Evolutionary conservation across 1,140 invertebrate genomes (phyloP).

Genomic region (Ptiloglossa arizonensis): DNA sequence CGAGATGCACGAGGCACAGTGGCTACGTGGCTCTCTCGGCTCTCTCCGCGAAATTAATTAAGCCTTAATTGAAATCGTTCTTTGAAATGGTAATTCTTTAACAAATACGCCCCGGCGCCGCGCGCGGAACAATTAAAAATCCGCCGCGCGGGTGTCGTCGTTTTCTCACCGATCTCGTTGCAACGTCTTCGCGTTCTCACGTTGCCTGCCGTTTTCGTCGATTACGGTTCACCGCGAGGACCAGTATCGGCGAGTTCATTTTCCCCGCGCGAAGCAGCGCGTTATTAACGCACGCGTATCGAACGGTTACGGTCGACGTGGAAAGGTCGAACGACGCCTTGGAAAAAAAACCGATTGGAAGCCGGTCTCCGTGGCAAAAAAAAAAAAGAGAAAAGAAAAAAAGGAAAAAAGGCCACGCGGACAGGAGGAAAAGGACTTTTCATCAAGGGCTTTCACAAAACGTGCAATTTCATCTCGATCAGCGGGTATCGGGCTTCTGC

Average conservation of each 20-base stretch:
- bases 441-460: conserved; percentile 15
- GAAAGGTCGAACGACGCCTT: not conserved
- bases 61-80: conserved; percentile 81
- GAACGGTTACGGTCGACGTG: conserved; percentile 6
- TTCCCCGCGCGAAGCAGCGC: not conserved
- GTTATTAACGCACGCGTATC: conserved; percentile 26
- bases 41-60: conserved; percentile 81
- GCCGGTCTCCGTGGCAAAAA: not conserved
- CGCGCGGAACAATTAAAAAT: conserved; percentile 59
- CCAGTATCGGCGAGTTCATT: not conserved
- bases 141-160: conserved; percentile 25
- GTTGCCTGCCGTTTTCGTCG: not conserved
- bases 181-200: too few species aligned
- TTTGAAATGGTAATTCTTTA: conserved; percentile 82
- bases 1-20: conserved; percentile 19
- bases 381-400: too few species aligned
- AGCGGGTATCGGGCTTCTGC: not conserved
- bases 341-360: not conserved
- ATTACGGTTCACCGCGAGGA: not conserved
- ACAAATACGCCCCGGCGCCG: conserved; percentile 76
- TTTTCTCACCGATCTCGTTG: too few species aligned
- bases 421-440: conserved; percentile 6
- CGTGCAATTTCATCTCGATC: conserved; percentile 19
- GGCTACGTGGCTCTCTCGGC: conserved; percentile 56
- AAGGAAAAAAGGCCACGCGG: not conserved